Percentiles rank a stretch among this genome's conserved stretches.
phyloP scores from a whole-genome alignment of 2,113 vertebrate genomes.

The Menidia beryllina region DNA sequence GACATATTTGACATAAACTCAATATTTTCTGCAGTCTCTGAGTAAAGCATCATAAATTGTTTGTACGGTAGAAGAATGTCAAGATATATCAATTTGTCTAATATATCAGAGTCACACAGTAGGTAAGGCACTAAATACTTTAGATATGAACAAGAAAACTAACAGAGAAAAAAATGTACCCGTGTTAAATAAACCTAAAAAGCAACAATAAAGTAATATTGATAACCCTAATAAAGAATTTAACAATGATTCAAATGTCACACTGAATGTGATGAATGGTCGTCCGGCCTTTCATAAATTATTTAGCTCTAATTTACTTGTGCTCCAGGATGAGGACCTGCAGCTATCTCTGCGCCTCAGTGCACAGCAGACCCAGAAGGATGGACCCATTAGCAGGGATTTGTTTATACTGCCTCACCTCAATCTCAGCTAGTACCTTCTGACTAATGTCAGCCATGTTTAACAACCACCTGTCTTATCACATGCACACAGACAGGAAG shows the following conservation, averaged over 20 bases:
- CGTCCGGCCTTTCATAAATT: conserved; percentile 57
- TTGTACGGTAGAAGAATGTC: conserved; percentile 1
- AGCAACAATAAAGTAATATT: conserved; percentile 18
- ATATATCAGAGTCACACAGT: no score
- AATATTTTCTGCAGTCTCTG: background rate
- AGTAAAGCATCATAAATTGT: background rate
- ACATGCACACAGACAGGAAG: conserved; percentile 57
- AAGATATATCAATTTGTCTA: background rate
- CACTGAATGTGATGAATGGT: conserved; percentile 33
- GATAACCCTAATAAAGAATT: conserved; percentile 35
- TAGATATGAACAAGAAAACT: no score
- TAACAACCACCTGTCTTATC: conserved; percentile 73
- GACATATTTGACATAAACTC: background rate
- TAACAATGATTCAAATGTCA: conserved; percentile 23
- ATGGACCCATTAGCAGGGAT: conserved; percentile 61
- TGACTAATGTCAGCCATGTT: conserved; percentile 71
- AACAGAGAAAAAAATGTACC: no score
- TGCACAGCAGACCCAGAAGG: conserved; percentile 47
- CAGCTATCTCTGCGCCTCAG: conserved; percentile 54
- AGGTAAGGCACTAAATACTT: no score
- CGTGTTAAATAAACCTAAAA: background rate
- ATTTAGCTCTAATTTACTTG: conserved; percentile 50
- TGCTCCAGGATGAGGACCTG: conserved; percentile 40
- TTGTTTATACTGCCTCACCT: conserved; percentile 69
- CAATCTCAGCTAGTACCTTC: conserved; percentile 59